These are phyloP conservation scores for Pelecanus crispus DNA, from an alignment of 2,113 vertebrate genomes.

Conservation along the genomic window DNA sequence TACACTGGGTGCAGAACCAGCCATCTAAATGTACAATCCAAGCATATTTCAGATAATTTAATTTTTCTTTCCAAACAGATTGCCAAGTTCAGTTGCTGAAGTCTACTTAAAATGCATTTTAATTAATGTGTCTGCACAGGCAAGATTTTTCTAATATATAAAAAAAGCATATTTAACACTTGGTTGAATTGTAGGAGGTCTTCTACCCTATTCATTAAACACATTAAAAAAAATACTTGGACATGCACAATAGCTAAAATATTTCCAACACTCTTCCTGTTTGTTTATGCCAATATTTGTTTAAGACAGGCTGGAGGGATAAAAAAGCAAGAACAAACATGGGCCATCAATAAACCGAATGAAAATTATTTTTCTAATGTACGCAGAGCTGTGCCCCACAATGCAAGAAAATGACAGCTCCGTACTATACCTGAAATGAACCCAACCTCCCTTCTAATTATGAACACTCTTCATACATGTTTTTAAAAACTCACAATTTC, in stretches of 20 bases:
- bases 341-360: background rate
- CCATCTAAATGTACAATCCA: background rate
- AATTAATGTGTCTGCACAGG: background rate
- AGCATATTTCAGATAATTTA: background rate
- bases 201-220: background rate
- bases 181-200: background rate
- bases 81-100: background rate
- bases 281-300: background rate
- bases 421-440: background rate
- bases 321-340: background rate
- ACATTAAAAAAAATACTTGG: background rate
- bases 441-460: background rate
- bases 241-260: background rate
- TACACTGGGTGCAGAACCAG: background rate
- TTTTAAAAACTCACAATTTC: background rate
- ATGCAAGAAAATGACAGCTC: background rate
- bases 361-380: background rate
- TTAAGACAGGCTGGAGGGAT: background rate
- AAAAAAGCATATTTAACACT: background rate
- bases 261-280: background rate
- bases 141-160: background rate
- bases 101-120: background rate
- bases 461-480: background rate
- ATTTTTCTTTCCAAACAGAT: background rate
- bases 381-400: background rate